Evolutionary conservation across 2,888 invertebrate species (phyloP), one percentile per base, ranked within the genome.

Genomic region (Epistrophella euchroma): DNA sequence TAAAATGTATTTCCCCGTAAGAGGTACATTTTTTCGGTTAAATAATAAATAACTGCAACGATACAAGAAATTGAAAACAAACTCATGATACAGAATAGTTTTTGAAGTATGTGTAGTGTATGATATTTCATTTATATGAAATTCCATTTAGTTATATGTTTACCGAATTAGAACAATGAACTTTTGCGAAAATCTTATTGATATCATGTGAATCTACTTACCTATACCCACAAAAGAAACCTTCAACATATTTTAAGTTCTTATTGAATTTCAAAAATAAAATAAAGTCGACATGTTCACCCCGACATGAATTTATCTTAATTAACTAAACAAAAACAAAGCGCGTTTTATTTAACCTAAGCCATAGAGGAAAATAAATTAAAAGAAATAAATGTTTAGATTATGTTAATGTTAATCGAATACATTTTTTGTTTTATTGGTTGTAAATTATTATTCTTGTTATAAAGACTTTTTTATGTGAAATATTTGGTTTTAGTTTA

Each of bases 401-500:
- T 62, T 62, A 62, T 62, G 62, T 43, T 62, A 62, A 62, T 62
- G 62, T 43, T 62, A 62, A 62, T 40, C 11, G 25, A 43, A 25
- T 17, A n/a, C 10, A 22, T 28, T 40, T 25, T 17, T 11, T 37
- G 22, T 19, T 22, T 37, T 37, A 22, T 25, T 62, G 9, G 4
- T 15, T 10, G 4, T 2, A 37, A 22, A 62, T 22, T n/a, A 40
- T 15, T 22, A 9, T 15, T 58, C 37, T 62, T 40, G 4, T 15
- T n/a, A 1, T 28, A n/a, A n/a, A n/a, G n/a, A n/a, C 15, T 25
- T 7, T 15, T 28, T 28, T 25, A 25, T 52, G 9, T 22, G 5
- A n/a, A n/a, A 0, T 47, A 11, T 11, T 50, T 22, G 22, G 0
- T 6, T 52, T 22, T 22, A 28, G 28, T 4, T 28, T 28, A 28